Conservation (phyloP, 2,888 invertebrate genomes). For the Panzeria rudis region DNA sequence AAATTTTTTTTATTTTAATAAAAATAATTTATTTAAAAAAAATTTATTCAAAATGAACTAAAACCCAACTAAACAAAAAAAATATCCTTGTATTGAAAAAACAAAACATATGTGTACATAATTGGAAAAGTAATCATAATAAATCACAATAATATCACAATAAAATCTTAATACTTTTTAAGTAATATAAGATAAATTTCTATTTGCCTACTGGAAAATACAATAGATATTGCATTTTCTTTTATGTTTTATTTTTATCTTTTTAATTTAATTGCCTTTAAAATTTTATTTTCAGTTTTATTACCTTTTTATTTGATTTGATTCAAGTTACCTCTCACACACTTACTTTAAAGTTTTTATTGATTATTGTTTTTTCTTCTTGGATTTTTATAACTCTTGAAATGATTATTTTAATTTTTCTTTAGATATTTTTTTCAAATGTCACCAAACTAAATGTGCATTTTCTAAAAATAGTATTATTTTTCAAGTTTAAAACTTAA, state of each 20-base stretch:
- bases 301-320: neutral
- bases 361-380: neutral
- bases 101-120: no score
- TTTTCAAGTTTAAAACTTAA: constrained; percentile 5
- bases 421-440: neutral
- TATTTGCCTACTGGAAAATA: neutral
- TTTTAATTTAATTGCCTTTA: neutral
- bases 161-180: neutral
- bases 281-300: neutral
- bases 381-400: neutral
- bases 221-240: no score
- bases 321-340: neutral
- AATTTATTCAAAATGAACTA: no score
- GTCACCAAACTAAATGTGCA: neutral
- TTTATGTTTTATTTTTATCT: neutral
- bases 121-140: no score
- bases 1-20: no score
- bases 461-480: neutral
- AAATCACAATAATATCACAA: no score
- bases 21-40: no score
- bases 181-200: neutral
- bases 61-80: no score
- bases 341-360: neutral
- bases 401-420: neutral
- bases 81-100: no score